Conservation (phyloP, 2,113 vertebrate species). For the Helogale parvula region DNA sequence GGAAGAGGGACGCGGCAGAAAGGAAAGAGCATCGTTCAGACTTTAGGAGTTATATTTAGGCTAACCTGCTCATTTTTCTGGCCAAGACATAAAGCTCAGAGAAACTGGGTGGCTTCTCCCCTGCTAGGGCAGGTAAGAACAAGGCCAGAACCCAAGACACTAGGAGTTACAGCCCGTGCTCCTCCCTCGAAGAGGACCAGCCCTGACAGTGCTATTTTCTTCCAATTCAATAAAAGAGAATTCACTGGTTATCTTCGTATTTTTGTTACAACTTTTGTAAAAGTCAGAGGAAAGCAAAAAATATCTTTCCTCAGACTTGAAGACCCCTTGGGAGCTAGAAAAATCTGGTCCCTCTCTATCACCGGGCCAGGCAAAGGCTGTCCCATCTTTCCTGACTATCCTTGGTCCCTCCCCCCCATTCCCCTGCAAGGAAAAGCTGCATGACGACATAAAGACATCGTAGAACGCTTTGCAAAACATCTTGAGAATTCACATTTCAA, state of each 20-base stretch:
- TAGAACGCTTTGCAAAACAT: background rate
- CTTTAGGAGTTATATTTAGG: background rate
- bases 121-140: background rate
- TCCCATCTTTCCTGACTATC: background rate
- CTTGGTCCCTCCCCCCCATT: background rate
- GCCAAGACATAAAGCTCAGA: background rate
- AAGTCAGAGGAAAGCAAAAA: background rate
- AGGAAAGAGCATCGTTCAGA: background rate
- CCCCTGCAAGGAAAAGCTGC: background rate
- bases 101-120: background rate
- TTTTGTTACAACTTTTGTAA: background rate
- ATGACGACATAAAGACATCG: background rate
- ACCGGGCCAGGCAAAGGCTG: background rate
- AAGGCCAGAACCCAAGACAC: background rate
- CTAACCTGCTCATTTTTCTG: background rate
- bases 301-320: background rate
- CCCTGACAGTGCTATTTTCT: background rate
- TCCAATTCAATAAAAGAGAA: background rate
- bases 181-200: background rate
- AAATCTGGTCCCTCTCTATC: background rate
- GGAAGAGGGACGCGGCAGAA: background rate
- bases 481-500: background rate
- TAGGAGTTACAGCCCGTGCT: background rate
- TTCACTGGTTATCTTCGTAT: background rate
- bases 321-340: background rate